These are phyloP conservation scores for Nettapus auritus DNA, from an alignment of 2,113 vertebrate species.

Conservation along the genomic window DNA sequence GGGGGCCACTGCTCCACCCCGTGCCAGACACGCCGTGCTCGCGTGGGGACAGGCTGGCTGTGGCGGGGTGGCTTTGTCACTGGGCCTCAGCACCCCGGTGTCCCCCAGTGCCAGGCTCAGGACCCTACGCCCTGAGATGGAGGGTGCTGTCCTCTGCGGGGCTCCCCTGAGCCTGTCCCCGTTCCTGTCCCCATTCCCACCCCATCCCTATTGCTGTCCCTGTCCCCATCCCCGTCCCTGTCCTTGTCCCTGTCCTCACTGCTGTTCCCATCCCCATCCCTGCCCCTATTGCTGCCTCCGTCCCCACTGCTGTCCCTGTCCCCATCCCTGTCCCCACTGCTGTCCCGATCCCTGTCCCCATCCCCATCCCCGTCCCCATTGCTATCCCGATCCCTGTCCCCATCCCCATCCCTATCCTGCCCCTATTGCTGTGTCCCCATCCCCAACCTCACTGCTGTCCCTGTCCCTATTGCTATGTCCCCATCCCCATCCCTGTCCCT, in stretches of 20 bases:
- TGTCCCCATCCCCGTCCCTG: background rate
- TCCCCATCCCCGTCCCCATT: background rate
- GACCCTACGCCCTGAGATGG: background rate
- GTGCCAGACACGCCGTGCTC: accelerated
- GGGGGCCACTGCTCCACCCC: background rate
- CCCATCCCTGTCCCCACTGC: too few species aligned
- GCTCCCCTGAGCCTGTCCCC: background rate
- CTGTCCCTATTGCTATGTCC: too few species aligned
- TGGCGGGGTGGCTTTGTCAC: background rate
- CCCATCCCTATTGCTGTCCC: background rate
- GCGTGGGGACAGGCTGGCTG: accelerated
- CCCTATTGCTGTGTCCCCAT: background rate
- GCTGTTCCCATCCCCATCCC: background rate
- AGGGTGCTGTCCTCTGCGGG: background rate
- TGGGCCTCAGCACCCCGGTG: background rate
- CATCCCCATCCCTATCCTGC: too few species aligned
- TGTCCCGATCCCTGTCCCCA: too few species aligned
- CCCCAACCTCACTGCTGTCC: background rate
- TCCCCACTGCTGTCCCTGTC: too few species aligned
- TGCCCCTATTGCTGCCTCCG: background rate
- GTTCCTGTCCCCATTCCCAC: background rate
- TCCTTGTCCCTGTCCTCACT: background rate
- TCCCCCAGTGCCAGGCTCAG: accelerated
- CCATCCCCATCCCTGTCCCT: background rate
- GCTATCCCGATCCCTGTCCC: too few species aligned